Evolutionary conservation across 2,797 vertebrate species (phyloP).

Genomic region (Poecile montanus): DNA sequence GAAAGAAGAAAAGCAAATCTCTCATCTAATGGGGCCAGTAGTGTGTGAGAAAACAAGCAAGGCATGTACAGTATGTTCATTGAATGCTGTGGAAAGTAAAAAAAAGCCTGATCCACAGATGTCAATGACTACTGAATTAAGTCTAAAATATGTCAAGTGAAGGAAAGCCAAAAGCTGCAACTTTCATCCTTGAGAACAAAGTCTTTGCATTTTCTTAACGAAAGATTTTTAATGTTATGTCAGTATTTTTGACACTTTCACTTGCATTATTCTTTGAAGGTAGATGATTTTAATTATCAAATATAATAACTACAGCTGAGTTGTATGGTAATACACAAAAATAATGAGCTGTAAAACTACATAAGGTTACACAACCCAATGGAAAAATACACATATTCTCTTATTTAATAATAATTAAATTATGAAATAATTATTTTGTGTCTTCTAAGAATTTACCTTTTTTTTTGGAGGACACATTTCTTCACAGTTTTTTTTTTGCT

Average conservation of each 20-base stretch:
- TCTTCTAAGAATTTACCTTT: neutral
- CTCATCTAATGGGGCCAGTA: neutral
- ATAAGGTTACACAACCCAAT: neutral
- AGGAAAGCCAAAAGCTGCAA: constrained; percentile 15
- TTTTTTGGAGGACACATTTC: neutral
- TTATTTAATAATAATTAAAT: neutral
- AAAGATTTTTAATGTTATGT: neutral
- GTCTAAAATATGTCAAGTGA: constrained; percentile 9
- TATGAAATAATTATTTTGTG: neutral
- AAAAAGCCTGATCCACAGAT: neutral
- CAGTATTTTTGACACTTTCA: neutral
- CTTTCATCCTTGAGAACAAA: neutral
- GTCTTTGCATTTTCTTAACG: neutral
- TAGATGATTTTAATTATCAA: neutral
- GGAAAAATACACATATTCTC: neutral
- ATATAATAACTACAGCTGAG: neutral
- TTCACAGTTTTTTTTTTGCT: constrained; percentile 46
- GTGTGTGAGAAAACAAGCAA: neutral
- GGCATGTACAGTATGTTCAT: neutral
- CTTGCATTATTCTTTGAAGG: neutral
- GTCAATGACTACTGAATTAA: constrained; percentile 8
- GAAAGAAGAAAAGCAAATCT: neutral
- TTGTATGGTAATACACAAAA: neutral
- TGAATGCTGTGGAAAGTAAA: neutral
- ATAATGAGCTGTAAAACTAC: neutral